Evolutionary conservation across 2,888 invertebrate species (phyloP).

Genomic region (Encarsia formosa): DNA sequence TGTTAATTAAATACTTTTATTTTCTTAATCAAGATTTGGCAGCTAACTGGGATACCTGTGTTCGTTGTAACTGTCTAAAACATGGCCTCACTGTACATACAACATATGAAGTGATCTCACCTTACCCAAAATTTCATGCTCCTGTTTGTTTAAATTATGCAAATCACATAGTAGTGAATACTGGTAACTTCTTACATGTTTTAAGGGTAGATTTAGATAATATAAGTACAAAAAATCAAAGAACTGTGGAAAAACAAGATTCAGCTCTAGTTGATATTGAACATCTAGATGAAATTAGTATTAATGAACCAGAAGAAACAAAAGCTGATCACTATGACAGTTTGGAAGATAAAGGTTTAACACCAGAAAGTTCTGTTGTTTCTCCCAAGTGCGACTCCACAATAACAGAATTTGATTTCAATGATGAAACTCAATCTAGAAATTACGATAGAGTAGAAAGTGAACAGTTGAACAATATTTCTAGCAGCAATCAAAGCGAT

Average conservation of each 20-base stretch:
- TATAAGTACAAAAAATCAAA: slow-evolving; percentile 39
- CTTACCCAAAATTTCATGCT: slow-evolving; percentile 73
- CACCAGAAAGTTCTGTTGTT: slow-evolving; percentile 37
- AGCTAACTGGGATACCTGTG: slow-evolving; percentile 57
- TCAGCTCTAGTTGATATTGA: slow-evolving; percentile 39
- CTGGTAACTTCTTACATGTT: slow-evolving; percentile 80
- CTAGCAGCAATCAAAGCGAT: slow-evolving; percentile 44
- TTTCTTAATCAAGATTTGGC: slow-evolving; percentile 51
- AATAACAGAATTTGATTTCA: slow-evolving; percentile 35
- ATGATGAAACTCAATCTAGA: slow-evolving; percentile 37
- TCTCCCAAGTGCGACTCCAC: slow-evolving; percentile 42
- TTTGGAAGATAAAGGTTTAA: slow-evolving; percentile 39
- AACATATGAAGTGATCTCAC: slow-evolving; percentile 84
- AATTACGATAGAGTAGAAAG: slow-evolving; percentile 34
- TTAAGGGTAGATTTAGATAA: slow-evolving; percentile 59
- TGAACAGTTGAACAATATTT: slow-evolving; percentile 39
- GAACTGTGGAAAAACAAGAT: slow-evolving; percentile 46
- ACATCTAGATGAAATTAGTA: slow-evolving; percentile 43
- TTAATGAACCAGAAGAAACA: slow-evolving; percentile 41
- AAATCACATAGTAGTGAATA: slow-evolving; percentile 76
- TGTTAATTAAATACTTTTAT: slow-evolving; percentile 4
- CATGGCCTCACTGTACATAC: slow-evolving; percentile 92
- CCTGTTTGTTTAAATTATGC: slow-evolving; percentile 66
- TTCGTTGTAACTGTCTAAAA: slow-evolving; percentile 72
- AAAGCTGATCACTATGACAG: slow-evolving; percentile 41